Base-by-base conservation (phyloP, 2,888 invertebrate species). In the Deilephila elpenor region DNA sequence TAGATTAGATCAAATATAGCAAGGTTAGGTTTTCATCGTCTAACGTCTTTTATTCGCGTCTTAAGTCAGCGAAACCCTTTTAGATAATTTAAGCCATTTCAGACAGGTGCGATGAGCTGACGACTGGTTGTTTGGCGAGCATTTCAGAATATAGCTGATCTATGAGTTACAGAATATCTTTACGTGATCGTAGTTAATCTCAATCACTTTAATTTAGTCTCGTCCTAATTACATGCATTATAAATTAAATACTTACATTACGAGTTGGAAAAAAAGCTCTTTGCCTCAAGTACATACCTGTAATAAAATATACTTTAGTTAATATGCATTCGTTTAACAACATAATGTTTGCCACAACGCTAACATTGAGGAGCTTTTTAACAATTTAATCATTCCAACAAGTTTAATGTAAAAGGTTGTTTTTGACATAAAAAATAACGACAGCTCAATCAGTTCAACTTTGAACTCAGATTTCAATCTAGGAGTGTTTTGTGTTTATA, bases 341-440 rank as follows among this genome's bases (percentile, higher is more conserved):
- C 17, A 1, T 14, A 5, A 14, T 14, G 32, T 32, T 32, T 29
- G 19, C 25, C 60, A 25, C 60, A 29, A 60, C 29, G 29, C 14
- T 29, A 25, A 25, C 7, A 60, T 60, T 8, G 5, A 14, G 3
- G 5, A 60, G 29, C 60, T 60, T 29, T 60, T 62, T 62, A 62
- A 34, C 19, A 34, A 17, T 62, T 34, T 62, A 17, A 62, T 25
- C 64, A 44, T 44, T 44, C 11, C 14, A 51, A 51, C n/a, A 56
- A 56, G n/a, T 51, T 37, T n/a, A 3, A 44, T 17, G 4, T 56
- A 34, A 62, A 67, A 29, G 51, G 25, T 67, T 51, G 7, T 44
- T 67, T 61, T 67, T 20, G 56, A 56, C 56, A n/a, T 56, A n/a
- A 56, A 56, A 53, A n/a, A n/a, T n/a, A n/a, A 67, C 25, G 44